Evolutionary conservation across 2,113 vertebrate genomes (phyloP).

Genomic region (Ameiurus melas): DNA sequence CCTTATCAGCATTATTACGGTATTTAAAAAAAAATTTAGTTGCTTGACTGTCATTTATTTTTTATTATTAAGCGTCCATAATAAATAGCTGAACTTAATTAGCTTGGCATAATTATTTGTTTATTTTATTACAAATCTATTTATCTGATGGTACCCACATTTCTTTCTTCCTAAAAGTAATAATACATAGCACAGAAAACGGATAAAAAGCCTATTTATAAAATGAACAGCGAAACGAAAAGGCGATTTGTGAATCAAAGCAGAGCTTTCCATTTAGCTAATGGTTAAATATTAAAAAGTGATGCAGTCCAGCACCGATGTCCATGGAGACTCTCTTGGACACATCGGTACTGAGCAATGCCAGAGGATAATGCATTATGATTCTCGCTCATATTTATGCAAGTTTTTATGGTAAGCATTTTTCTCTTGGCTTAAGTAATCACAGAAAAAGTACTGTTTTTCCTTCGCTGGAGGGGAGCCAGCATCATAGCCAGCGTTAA

Average conservation of each 20-base stretch:
- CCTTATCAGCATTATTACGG: not conserved
- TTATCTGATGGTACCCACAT: not conserved
- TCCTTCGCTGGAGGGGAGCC: not conserved
- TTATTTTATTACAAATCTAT: not conserved
- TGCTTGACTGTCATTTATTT: not conserved
- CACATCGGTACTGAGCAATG: conserved; percentile 6
- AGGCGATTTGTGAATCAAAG: conserved; percentile 24
- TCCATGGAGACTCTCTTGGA: conserved; percentile 34
- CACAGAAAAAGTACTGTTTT: not conserved
- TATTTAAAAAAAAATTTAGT: not conserved
- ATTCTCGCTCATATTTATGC: conserved; percentile 3
- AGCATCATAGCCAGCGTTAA: not conserved
- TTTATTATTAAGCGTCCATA: not conserved
- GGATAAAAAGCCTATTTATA: not conserved
- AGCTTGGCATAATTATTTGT: not conserved
- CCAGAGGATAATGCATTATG: conserved; percentile 30
- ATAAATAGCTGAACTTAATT: not conserved
- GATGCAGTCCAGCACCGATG: conserved; percentile 5
- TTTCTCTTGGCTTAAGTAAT: conserved; percentile 27
- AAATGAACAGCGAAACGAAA: not conserved
- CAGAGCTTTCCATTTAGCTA: not conserved
- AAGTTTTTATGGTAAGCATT: conserved; percentile 18
- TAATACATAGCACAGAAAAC: not conserved
- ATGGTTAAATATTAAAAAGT: conserved; percentile 31
- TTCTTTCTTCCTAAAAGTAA: not conserved